These are phyloP conservation scores for Eupeodes corollae DNA, from an alignment of 1,140 invertebrate species.

Conservation along the genomic window DNA sequence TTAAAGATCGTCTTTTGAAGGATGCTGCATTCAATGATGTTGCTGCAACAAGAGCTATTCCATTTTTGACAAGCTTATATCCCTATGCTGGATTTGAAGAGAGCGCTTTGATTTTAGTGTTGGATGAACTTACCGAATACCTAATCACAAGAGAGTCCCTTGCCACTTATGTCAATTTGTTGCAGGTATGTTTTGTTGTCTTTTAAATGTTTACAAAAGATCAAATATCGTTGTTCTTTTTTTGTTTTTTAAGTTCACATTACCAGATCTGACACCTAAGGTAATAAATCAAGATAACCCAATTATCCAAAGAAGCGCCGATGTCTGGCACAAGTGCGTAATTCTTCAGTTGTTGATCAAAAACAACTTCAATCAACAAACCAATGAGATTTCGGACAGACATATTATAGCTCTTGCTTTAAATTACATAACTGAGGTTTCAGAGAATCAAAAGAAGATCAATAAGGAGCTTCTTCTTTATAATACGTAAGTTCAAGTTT, in stretches of 20 bases:
- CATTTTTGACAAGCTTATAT: constrained; percentile 11
- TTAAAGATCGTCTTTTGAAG: constrained; percentile 20
- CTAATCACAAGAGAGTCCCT: constrained; percentile 15
- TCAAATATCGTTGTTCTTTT: neutral
- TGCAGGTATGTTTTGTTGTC: constrained; percentile 17
- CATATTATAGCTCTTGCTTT: constrained; percentile 21
- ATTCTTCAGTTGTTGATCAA: constrained; percentile 22
- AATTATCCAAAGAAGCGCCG: constrained; percentile 21
- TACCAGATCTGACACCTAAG: constrained; percentile 18
- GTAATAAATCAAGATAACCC: constrained; percentile 13
- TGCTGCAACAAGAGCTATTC: constrained; percentile 15
- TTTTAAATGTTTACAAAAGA: neutral
- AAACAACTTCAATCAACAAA: constrained; percentile 27
- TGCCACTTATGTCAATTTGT: constrained; percentile 19
- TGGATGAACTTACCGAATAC: constrained; percentile 22
- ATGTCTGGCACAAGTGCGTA: constrained; percentile 22
- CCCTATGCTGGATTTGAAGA: constrained; percentile 27
- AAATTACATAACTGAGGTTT: constrained; percentile 20
- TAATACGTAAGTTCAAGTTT: constrained; percentile 22
- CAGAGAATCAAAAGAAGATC: constrained; percentile 11
- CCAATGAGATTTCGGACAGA: constrained; percentile 22
- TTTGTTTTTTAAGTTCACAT: constrained; percentile 13
- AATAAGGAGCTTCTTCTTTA: constrained; percentile 25
- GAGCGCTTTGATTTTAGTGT: constrained; percentile 20
- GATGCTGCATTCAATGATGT: constrained; percentile 9